These are phyloP conservation scores for Drosophila cognata DNA, from an alignment of 2,888 invertebrate species.

Conservation along the genomic window DNA sequence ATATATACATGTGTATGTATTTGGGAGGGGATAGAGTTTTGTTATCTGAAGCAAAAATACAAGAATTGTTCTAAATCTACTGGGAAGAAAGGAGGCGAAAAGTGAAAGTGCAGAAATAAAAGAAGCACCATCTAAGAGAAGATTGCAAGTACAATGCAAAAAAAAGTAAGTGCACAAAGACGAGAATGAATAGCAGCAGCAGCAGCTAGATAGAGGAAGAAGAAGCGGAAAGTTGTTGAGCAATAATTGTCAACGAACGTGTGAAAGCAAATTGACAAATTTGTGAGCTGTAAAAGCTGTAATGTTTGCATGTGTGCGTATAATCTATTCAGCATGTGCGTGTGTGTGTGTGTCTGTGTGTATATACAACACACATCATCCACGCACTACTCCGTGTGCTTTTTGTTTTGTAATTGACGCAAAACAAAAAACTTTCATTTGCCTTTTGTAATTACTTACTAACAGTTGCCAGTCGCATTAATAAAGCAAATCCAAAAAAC, in stretches of 20 bases:
- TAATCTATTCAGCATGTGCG: neutral
- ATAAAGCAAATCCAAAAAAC: conserved; percentile 27
- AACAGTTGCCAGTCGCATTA: conserved; percentile 51
- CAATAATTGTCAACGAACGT: conserved; percentile 13
- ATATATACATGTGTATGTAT: neutral
- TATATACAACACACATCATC: neutral
- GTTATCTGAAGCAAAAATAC: conserved; percentile 53
- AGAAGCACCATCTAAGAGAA: conserved; percentile 19
- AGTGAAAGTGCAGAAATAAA: conserved; percentile 65
- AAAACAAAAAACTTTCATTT: conserved; percentile 63
- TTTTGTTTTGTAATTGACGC: conserved; percentile 38
- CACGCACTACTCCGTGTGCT: conserved; percentile 6
- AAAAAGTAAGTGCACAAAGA: conserved; percentile 2
- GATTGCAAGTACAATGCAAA: conserved; percentile 10
- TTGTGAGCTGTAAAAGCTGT: neutral
- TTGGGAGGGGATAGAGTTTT: neutral
- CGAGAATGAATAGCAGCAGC: neutral
- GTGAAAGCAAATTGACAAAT: neutral
- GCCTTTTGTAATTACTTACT: conserved; percentile 66
- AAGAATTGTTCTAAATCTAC: conserved; percentile 72
- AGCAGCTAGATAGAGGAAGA: neutral
- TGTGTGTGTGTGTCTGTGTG: neutral
- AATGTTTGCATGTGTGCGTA: neutral
- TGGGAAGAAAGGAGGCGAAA: conserved; percentile 38
- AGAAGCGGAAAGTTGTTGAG: neutral